Evolutionary conservation across 2,113 vertebrate genomes (phyloP).

Genomic region (Lamprotornis superbus): DNA sequence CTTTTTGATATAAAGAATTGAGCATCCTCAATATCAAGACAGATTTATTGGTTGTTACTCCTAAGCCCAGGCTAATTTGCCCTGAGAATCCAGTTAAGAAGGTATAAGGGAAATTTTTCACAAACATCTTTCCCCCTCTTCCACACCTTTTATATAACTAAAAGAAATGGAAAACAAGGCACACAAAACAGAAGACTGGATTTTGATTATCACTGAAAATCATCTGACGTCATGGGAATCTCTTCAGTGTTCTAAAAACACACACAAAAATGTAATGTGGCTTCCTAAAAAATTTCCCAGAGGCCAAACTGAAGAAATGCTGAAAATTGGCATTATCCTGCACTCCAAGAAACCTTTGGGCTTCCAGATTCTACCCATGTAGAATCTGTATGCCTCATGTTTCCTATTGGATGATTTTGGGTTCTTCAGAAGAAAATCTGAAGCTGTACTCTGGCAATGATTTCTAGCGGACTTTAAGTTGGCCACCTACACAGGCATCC

Average conservation of each 20-base stretch:
- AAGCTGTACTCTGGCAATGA: not conserved
- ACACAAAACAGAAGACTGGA: not conserved
- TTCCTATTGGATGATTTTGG: not conserved
- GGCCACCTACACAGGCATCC: not conserved
- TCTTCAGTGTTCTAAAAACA: not conserved
- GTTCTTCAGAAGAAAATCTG: not conserved
- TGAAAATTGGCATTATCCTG: not conserved
- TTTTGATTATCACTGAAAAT: not conserved
- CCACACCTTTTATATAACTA: not conserved
- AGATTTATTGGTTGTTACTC: not conserved
- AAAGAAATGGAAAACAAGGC: not conserved
- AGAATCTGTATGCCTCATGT: not conserved
- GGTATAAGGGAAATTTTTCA: not conserved
- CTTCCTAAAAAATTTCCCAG: fast-evolving
- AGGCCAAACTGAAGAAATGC: not conserved
- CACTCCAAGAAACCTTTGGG: not conserved
- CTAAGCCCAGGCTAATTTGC: not conserved
- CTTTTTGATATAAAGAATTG: not conserved
- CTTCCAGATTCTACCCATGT: not conserved
- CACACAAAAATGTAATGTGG: not conserved
- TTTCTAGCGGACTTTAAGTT: not conserved
- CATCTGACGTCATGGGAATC: not conserved
- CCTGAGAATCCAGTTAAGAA: not conserved
- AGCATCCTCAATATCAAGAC: not conserved
- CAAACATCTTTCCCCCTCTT: not conserved